Evolutionary conservation across 1,140 invertebrate genomes (phyloP).

Genomic region (Aphaenogaster floridana): DNA sequence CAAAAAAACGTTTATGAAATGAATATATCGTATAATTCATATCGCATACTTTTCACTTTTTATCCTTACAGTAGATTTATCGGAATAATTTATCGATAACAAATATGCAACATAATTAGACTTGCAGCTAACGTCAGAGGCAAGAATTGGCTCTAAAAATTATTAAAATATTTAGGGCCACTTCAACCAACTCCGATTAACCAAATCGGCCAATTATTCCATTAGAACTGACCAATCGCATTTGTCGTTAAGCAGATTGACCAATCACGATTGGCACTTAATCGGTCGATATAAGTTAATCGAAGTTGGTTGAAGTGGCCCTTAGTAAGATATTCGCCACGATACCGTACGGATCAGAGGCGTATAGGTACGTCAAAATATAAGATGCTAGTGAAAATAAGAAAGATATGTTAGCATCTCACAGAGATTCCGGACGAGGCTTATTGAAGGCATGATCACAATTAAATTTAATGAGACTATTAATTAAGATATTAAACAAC

Average conservation of each 20-base stretch:
- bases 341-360: not conserved
- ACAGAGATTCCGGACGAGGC: not conserved
- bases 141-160: not conserved
- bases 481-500: slow-evolving; percentile 46
- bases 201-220: too few relatives aligned
- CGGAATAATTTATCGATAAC: not conserved
- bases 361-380: not conserved
- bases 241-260: too few relatives aligned
- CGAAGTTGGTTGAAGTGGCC: too few relatives aligned
- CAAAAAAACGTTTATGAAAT: not conserved
- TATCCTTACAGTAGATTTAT: not conserved
- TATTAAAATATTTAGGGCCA: not conserved
- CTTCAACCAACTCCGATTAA: too few relatives aligned
- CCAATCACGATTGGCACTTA: too few relatives aligned
- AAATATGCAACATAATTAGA: not conserved
- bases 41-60: not conserved
- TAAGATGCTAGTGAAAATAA: not conserved
- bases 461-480: slow-evolving; percentile 42
- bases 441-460: slow-evolving; percentile 8
- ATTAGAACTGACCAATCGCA: too few relatives aligned
- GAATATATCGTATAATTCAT: not conserved
- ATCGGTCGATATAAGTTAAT: too few relatives aligned
- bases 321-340: not conserved
- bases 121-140: not conserved
- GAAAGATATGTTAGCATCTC: not conserved